phyloP scores from a whole-genome alignment of 2,797 vertebrate species.

The Rachycentron canadum region DNA sequence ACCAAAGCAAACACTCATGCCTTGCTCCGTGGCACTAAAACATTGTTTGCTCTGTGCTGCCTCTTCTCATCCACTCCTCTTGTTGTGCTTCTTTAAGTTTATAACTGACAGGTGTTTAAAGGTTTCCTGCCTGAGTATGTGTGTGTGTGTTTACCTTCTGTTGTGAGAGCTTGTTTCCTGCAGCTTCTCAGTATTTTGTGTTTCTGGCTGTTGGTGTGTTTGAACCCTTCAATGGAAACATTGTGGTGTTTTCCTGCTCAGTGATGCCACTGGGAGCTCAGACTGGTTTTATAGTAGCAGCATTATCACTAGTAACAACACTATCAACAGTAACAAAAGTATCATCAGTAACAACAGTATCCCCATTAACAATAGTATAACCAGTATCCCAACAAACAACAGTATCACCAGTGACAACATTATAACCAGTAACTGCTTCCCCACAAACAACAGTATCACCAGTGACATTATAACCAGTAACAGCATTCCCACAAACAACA shows the following conservation, averaged over 20 bases:
- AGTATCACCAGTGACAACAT: no score
- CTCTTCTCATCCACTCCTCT: conserved; percentile 72
- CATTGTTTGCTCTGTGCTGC: conserved; percentile 76
- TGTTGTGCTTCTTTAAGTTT: conserved; percentile 72
- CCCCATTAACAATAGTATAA: no score
- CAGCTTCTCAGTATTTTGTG: conserved; percentile 81
- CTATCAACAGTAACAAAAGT: no score
- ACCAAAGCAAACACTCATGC: conserved; percentile 76
- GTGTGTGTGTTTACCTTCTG: conserved; percentile 51
- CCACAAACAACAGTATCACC: no score
- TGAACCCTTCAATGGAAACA: conserved; percentile 57
- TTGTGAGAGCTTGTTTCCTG: conserved; percentile 71
- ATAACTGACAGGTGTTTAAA: conserved; percentile 59
- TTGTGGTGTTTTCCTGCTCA: conserved; percentile 35
- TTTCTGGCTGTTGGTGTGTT: conserved; percentile 78
- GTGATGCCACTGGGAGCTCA: conserved; percentile 73
- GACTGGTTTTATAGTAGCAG: neutral
- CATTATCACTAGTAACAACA: neutral
- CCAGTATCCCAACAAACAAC: no score
- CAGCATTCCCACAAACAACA: no score
- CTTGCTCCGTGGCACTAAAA: conserved; percentile 79
- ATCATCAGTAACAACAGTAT: neutral
- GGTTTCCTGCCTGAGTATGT: conserved; percentile 50
- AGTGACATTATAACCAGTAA: no score
- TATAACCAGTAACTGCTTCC: no score